A percentile compares a stretch with the other conserved stretches of the same genome.
Conservation (phyloP, 2,113 vertebrate species). For the Rhombomys opimus region DNA sequence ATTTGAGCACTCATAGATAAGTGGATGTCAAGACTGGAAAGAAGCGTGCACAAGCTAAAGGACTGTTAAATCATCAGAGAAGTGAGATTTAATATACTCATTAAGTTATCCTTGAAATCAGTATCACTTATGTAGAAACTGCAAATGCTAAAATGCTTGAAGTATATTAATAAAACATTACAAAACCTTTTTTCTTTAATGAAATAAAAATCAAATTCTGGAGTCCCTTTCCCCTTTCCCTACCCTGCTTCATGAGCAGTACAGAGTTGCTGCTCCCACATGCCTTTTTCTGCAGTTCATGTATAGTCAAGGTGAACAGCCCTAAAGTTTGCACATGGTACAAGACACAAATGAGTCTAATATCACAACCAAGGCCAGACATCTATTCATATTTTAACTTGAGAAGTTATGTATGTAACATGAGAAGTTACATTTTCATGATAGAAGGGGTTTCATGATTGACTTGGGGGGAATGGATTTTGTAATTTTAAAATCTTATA, state of each 20-base stretch:
- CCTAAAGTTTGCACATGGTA: background rate
- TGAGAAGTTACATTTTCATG: background rate
- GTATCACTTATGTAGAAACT: background rate
- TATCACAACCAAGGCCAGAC: background rate
- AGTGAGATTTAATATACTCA: background rate
- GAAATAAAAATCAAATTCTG: background rate
- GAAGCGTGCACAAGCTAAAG: background rate
- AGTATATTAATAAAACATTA: background rate
- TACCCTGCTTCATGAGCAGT: background rate
- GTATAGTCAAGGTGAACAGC: background rate
- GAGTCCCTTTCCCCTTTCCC: background rate
- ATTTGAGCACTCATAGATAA: background rate
- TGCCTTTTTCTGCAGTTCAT: background rate
- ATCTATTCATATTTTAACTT: background rate
- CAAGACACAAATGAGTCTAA: background rate
- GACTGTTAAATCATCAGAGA: background rate
- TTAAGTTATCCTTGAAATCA: background rate
- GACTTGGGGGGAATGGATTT: background rate
- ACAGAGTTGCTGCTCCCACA: background rate
- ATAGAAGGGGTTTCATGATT: background rate
- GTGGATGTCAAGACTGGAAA: background rate
- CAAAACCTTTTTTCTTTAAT: background rate
- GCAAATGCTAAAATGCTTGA: slow-evolving; percentile 32
- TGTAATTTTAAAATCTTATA: background rate
- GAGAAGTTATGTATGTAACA: too few relatives aligned